phyloP scores from a whole-genome alignment of 2,888 invertebrate species.

The Thera britannica region DNA sequence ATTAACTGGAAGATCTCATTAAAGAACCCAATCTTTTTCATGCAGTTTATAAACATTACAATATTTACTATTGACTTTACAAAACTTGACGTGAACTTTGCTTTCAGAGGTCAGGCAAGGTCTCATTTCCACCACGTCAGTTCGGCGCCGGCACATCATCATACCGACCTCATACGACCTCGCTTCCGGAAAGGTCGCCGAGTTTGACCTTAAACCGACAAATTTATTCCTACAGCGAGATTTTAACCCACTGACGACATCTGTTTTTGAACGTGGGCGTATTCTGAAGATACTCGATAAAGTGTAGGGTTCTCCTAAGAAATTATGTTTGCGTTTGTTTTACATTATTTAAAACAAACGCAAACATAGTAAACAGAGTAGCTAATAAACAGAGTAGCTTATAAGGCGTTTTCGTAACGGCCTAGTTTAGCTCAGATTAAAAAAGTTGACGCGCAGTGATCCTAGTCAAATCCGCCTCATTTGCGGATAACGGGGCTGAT shows the following conservation, averaged over 20 bases:
- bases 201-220: constrained; percentile 63
- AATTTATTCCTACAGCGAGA: constrained; percentile 54
- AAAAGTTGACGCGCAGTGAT: no score
- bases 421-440: no score
- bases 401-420: no score
- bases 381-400: no score
- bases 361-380: no score
- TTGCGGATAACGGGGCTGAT: no score
- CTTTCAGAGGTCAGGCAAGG: constrained; percentile 28
- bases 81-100: constrained; percentile 15
- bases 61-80: not conserved
- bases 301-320: constrained; percentile 2
- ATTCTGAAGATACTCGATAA: constrained; percentile 51
- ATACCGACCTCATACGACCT: constrained; percentile 57
- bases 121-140: constrained; percentile 12
- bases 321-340: constrained; percentile 4
- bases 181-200: constrained; percentile 73
- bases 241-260: constrained; percentile 59
- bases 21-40: not conserved
- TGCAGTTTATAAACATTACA: not conserved
- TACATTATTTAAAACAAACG: not conserved
- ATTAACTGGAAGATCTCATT: no score
- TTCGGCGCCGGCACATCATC: constrained; percentile 35
- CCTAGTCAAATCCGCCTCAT: no score
- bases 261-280: constrained; percentile 46